Evolutionary conservation across 2,888 invertebrate species (phyloP).

Genomic region (Coleophora flavipennella): DNA sequence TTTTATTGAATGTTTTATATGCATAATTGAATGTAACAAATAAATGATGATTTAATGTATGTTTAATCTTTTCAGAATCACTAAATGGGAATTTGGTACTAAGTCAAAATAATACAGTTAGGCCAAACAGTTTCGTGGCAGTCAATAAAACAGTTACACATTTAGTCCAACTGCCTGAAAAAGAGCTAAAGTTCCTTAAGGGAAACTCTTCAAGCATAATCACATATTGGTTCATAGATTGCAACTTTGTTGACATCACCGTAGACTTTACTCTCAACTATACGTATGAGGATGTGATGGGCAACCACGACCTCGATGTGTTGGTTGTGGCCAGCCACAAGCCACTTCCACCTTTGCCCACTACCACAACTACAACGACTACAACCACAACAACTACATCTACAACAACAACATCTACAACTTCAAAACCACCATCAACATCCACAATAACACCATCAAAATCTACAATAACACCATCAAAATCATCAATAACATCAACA

Average conservation of each 20-base stretch:
- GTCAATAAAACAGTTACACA: slow-evolving; percentile 73
- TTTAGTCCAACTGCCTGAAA: slow-evolving; percentile 68
- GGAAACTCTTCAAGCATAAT: slow-evolving; percentile 60
- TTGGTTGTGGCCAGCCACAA: slow-evolving; percentile 80
- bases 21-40: too few relatives aligned
- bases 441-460: slow-evolving; percentile 21
- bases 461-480: too few relatives aligned
- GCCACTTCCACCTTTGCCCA: slow-evolving; percentile 68
- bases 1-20: too few relatives aligned
- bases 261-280: slow-evolving; percentile 73
- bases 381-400: slow-evolving; percentile 54
- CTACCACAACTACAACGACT: slow-evolving; percentile 59
- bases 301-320: slow-evolving; percentile 76
- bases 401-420: slow-evolving; percentile 39
- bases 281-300: slow-evolving; percentile 75
- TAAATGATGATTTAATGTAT: neutral
- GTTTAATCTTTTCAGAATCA: slow-evolving; percentile 58
- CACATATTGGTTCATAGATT: slow-evolving; percentile 87
- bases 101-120: slow-evolving; percentile 74
- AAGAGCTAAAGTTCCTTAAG: slow-evolving; percentile 74
- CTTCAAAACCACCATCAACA: slow-evolving; percentile 23
- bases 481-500: slow-evolving; percentile 14
- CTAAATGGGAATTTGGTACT: slow-evolving; percentile 79
- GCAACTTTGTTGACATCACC: slow-evolving; percentile 77
- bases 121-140: slow-evolving; percentile 75